Evolutionary conservation across 2,113 vertebrate species (phyloP), one percentile per base, ranked within the genome.

Genomic region (Nothocercus julius): DNA sequence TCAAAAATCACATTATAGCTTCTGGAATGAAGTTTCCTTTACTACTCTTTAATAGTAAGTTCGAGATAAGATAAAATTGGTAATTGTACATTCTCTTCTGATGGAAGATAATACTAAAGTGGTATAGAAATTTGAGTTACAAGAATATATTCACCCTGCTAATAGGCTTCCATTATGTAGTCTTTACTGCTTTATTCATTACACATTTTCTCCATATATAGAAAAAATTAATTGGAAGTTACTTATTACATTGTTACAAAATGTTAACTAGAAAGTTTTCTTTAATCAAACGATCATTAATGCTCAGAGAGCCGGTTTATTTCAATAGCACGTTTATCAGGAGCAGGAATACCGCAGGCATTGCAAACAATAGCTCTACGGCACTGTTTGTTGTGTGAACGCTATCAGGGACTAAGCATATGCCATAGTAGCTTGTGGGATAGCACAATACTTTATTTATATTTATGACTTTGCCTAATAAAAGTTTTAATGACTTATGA

Each of bases 1-100:
- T 98, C 97, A 98, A 98, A 98, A 98, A 98, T 98, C 98, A 98
- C 93, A 98, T 98, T 98, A 98, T 87, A 96, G 95, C 95, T 97
- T 95, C 93, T 97, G 98, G 97, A 98, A 98, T 97, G 97, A 98
- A 98, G 97, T 98, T 98, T 98, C 98, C 97, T 98, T 98, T 98
- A 97, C 98, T 97, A 97, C 93, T 98, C 87, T 97, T 97, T 96
- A 97, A 98, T 98, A 98, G 98, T 97, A 97, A 97, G 96, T 78
- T 93, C n/a, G 62, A 97, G 98, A 98, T 98, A 98, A 98, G 98
- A 98, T 98, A 98, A 98, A 98, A 98, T 97, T 97, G 97, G 97
- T 98, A 98, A 98, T 98, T 98, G 97, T 97, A 97, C 88, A 78
- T 97, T 98, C 96, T 97, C 96, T 98, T 98, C 97, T 98, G 98